phyloP scores from a whole-genome alignment of 2,797 vertebrate species.

The Esox lucius region DNA sequence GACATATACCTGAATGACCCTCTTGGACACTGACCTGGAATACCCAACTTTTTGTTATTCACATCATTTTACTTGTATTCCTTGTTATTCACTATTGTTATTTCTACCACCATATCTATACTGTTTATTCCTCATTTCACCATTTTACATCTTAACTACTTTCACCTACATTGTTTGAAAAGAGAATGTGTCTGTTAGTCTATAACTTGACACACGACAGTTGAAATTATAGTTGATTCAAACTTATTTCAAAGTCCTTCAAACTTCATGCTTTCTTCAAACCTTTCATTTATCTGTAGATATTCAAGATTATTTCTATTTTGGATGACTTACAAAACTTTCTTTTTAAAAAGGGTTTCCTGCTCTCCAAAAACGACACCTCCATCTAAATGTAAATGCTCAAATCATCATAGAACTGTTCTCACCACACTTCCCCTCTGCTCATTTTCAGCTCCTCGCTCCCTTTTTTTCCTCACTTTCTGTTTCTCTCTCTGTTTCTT shows the following conservation, averaged over 20 bases:
- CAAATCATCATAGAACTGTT: constrained; percentile 55
- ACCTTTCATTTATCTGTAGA: neutral
- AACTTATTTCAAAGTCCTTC: constrained; percentile 38
- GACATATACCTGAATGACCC: too few relatives aligned
- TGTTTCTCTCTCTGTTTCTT: constrained; percentile 16
- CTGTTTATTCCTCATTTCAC: too few relatives aligned
- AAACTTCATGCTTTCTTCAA: neutral
- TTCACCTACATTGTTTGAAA: too few relatives aligned
- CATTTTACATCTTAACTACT: too few relatives aligned
- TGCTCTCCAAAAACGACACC: constrained; percentile 52
- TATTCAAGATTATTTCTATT: constrained; percentile 36
- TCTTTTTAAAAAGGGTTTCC: constrained; percentile 52
- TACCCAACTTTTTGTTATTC: too few relatives aligned
- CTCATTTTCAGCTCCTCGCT: neutral
- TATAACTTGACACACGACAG: too few relatives aligned
- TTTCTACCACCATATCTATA: too few relatives aligned
- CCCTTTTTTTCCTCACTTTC: constrained; percentile 7
- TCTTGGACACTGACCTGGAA: too few relatives aligned
- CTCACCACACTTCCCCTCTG: constrained; percentile 25
- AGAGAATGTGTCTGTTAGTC: constrained; percentile 6
- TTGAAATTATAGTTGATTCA: constrained; percentile 11
- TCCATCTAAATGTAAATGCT: constrained; percentile 80
- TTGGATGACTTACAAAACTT: constrained; percentile 53
- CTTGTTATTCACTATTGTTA: too few relatives aligned
- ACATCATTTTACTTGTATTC: too few relatives aligned